These are phyloP conservation scores for Tipula helvola DNA, from an alignment of 2,888 invertebrate genomes.

Conservation along the genomic window DNA sequence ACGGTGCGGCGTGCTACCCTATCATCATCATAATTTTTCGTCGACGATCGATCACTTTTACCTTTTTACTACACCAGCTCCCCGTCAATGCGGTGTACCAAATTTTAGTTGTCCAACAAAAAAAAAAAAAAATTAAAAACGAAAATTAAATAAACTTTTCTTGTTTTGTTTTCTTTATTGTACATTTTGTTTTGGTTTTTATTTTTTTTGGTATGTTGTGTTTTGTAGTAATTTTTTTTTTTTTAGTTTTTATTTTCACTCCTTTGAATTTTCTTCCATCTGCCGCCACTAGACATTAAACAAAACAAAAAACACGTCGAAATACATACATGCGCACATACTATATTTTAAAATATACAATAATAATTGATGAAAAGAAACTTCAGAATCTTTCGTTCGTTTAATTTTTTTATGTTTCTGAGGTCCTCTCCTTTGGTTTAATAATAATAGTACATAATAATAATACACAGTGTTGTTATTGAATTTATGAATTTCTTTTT, in stretches of 20 bases:
- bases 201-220: not conserved
- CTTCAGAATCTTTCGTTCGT: not conserved
- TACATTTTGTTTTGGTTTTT: not conserved
- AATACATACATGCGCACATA: not conserved
- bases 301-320: not conserved
- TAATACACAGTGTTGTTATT: not conserved
- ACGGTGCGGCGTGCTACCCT: no score
- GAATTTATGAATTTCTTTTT: not conserved
- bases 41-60: no score
- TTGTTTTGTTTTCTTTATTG: not conserved
- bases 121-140: not conserved
- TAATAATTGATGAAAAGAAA: not conserved
- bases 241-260: not conserved
- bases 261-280: not conserved
- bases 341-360: not conserved
- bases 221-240: not conserved
- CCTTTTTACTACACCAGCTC: not conserved
- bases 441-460: not conserved
- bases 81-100: not conserved
- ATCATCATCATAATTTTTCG: no score
- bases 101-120: not conserved
- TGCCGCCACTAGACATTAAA: slow-evolving; percentile 4
- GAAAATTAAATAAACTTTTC: not conserved
- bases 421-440: not conserved
- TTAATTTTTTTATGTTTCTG: not conserved